Base-by-base conservation (phyloP, 64 coral and sea anemone genomes). In the Stichodactyla mertensii region DNA sequence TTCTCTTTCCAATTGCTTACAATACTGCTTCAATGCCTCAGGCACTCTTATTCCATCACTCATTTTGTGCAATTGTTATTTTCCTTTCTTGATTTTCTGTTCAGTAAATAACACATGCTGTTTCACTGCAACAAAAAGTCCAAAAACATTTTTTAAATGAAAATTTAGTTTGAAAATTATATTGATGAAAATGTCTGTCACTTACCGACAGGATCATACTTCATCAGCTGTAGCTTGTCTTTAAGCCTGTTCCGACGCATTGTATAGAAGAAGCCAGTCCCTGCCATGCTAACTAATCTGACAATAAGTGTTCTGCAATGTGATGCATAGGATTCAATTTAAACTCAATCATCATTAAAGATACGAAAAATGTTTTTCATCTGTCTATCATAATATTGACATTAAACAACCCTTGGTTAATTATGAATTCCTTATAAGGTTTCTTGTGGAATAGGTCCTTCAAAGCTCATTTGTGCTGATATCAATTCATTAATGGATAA, bases 141-240 rank as follows among this genome's bases (percentile, higher is more conserved):
- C n/a, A 81, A 19, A 23, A 11, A 79, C 13, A 2, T 6, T 10
- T 7, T 20, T 80, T 15, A 9, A 45, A 81, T 18, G 15, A 51
- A 51, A 13, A 80, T 80, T 19, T 51, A 78, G 20, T 51, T 45
- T 45, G 36, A 45, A 45, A 45, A 45, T 45, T 45, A 1, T 45
- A 45, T 45, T 45, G 36, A 45, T 45, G 36, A 45, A 45, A 10
- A 18, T 18, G 3, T 16, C 26, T n/a, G 18, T 81, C 4, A 9
- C 96, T 88, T 87, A 98, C 96, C 96, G 64, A 98, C 54, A 54
- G 96, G 96, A 87, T 98, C 96, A 88, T 98, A 91, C 88, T 98
- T 98, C 96, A 98, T 98, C 51, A 98, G 80, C 55, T 94, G 89
- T 14, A 98, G 89, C 55, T 94, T 94, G 26, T 89, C 90, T 91